Evolutionary conservation across 2,888 invertebrate species (phyloP).

Genomic region (Liposcelis brunnea): DNA sequence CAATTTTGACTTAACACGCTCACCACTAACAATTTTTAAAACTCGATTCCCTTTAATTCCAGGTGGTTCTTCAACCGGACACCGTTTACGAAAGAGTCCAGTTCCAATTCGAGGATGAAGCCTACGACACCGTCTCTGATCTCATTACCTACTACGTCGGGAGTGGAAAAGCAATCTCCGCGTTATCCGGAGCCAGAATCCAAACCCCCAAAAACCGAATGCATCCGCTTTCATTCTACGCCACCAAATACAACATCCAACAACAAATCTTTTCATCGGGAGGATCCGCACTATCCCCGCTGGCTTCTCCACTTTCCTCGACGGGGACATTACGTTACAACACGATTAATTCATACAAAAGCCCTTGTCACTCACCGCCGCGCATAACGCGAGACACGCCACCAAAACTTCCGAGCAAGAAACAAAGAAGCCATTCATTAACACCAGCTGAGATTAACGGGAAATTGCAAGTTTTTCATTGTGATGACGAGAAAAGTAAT

Average conservation of each 20-base stretch:
- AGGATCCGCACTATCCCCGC: slow-evolving; percentile 17
- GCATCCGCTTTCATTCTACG: slow-evolving; percentile 59
- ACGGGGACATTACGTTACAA: slow-evolving; percentile 19
- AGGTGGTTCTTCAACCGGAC: slow-evolving; percentile 72
- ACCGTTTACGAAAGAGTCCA: slow-evolving; percentile 84
- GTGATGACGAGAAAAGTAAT: slow-evolving; percentile 39
- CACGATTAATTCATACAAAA: slow-evolving; percentile 25
- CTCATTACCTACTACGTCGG: slow-evolving; percentile 87
- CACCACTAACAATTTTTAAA: too few relatives aligned
- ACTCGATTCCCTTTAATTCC: slow-evolving; percentile 16
- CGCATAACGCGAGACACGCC: slow-evolving; percentile 29
- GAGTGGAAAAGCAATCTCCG: slow-evolving; percentile 75
- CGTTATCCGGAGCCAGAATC: slow-evolving; percentile 74
- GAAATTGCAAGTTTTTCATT: slow-evolving; percentile 20
- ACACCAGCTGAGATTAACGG: slow-evolving; percentile 43
- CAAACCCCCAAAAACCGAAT: slow-evolving; percentile 68
- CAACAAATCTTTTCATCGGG: slow-evolving; percentile 12
- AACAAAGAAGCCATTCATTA: slow-evolving; percentile 63
- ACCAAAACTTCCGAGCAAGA: slow-evolving; percentile 31
- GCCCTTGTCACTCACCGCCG: slow-evolving; percentile 40
- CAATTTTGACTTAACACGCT: too few relatives aligned
- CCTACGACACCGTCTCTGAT: slow-evolving; percentile 83
- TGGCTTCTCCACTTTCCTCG: slow-evolving; percentile 15
- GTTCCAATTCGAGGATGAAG: slow-evolving; percentile 86
- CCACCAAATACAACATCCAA: slow-evolving; percentile 36